Percentiles rank a stretch among this genome's conserved stretches.
Evolutionary conservation across 2,113 vertebrate genomes (phyloP).

Genomic region (Gasterosteus aculeatus): DNA sequence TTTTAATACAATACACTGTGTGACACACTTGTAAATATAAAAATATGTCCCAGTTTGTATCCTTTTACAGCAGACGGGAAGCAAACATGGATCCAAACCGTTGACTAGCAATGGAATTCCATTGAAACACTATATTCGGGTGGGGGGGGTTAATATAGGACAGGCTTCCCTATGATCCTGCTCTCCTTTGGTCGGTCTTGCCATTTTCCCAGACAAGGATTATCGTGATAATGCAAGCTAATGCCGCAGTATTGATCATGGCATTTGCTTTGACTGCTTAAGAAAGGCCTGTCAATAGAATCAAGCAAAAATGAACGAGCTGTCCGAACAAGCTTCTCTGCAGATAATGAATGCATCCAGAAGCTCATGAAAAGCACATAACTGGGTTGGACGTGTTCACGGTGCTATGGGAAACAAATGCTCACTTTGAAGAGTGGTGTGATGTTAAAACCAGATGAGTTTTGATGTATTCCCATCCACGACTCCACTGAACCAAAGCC

Average conservation of each 20-base stretch:
- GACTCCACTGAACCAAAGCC: slow-evolving; percentile 68
- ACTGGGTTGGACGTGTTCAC: slow-evolving; percentile 18
- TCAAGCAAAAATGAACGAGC: slow-evolving; percentile 74
- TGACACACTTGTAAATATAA: not conserved
- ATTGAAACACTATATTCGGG: not conserved
- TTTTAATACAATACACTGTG: not conserved
- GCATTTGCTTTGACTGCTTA: slow-evolving; percentile 68
- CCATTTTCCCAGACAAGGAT: slow-evolving; percentile 62
- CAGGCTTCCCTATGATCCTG: not conserved
- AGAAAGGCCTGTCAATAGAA: slow-evolving; percentile 77
- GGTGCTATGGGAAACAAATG: slow-evolving; percentile 10
- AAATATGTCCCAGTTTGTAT: not conserved
- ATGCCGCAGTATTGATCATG: slow-evolving; percentile 72
- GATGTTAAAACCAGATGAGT: slow-evolving; percentile 52
- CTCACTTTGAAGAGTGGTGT: slow-evolving; percentile 45
- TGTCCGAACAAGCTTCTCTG: slow-evolving; percentile 62
- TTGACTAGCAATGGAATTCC: not conserved
- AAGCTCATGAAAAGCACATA: slow-evolving; percentile 49
- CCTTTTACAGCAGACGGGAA: not conserved
- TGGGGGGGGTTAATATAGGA: not conserved
- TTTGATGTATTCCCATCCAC: slow-evolving; percentile 55
- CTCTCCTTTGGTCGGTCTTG: slow-evolving; percentile 19
- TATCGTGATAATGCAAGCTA: slow-evolving; percentile 67
- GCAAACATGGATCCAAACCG: not conserved
- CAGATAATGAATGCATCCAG: slow-evolving; percentile 71